Evolutionary conservation across 2,113 vertebrate species (phyloP).

Genomic region (Muntiacus muntjak): DNA sequence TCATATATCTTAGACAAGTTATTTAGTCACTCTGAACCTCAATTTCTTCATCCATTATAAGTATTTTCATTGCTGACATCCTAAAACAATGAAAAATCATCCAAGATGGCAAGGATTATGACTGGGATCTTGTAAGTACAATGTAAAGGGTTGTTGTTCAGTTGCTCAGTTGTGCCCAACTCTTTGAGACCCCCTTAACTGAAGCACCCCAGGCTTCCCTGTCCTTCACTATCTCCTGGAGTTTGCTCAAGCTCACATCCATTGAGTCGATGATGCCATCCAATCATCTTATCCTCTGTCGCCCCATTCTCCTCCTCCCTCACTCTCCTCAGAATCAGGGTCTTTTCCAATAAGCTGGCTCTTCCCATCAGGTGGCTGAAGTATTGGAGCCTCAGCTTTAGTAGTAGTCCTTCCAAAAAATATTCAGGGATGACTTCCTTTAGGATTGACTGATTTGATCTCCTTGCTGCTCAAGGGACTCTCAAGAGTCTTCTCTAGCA

Average conservation of each 20-base stretch:
- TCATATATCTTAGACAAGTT: not conserved
- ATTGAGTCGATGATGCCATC: not conserved
- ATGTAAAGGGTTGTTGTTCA: not conserved
- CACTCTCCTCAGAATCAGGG: not conserved
- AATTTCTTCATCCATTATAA: not conserved
- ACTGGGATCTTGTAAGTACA: not conserved
- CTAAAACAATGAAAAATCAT: not conserved
- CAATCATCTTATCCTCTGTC: not conserved
- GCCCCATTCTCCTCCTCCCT: not conserved
- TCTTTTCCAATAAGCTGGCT: not conserved
- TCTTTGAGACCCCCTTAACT: not conserved
- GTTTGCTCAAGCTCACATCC: not conserved
- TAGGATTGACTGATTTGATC: not conserved
- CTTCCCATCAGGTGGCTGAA: not conserved
- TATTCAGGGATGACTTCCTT: not conserved
- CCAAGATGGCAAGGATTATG: not conserved
- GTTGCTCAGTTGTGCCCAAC: not conserved
- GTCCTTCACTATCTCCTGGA: not conserved
- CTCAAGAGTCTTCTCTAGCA: not conserved
- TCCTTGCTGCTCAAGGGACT: not conserved
- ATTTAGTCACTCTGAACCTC: not conserved
- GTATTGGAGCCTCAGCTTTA: not conserved
- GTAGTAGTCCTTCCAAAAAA: not conserved
- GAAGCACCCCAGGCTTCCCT: not conserved
- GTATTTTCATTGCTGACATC: not conserved